Evolutionary conservation across 2,888 invertebrate genomes (phyloP).

Genomic region (Ormyrus nitidulus): DNA sequence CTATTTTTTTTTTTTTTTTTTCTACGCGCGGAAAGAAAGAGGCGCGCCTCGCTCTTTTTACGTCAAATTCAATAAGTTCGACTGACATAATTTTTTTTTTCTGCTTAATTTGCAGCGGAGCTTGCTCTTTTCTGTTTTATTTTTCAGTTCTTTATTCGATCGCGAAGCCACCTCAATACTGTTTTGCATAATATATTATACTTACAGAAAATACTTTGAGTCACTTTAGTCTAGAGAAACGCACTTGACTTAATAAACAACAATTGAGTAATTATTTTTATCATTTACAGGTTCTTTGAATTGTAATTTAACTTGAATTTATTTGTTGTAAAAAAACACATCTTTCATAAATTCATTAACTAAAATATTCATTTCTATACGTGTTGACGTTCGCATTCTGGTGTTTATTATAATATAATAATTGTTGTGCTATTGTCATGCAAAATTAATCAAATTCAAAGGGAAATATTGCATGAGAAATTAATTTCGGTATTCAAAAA

Average conservation of each 20-base stretch:
- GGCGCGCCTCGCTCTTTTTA: background rate
- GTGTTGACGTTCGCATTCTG: constrained; percentile 14
- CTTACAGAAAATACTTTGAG: background rate
- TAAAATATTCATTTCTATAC: constrained; percentile 21
- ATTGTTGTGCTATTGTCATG: constrained; percentile 19
- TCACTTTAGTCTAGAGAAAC: constrained; percentile 53
- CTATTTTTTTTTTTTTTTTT: background rate
- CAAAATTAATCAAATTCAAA: constrained; percentile 16
- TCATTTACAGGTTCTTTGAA: constrained; percentile 13
- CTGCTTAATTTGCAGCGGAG: background rate
- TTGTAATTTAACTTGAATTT: constrained; percentile 9
- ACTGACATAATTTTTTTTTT: constrained; percentile 17
- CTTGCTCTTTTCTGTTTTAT: background rate
- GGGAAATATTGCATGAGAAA: constrained; percentile 27
- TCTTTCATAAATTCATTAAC: constrained; percentile 29
- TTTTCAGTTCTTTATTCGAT: background rate
- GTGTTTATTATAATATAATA: constrained; percentile 8
- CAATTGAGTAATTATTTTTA: constrained; percentile 3
- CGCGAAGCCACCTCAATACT: background rate
- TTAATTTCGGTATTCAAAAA: background rate
- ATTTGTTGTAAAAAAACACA: constrained; percentile 26
- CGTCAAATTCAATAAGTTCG: background rate
- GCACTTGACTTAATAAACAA: constrained; percentile 52
- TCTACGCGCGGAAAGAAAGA: background rate
- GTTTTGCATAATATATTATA: background rate